Evolutionary conservation across 2,797 vertebrate genomes (phyloP).

Genomic region (Apogon talboti): DNA sequence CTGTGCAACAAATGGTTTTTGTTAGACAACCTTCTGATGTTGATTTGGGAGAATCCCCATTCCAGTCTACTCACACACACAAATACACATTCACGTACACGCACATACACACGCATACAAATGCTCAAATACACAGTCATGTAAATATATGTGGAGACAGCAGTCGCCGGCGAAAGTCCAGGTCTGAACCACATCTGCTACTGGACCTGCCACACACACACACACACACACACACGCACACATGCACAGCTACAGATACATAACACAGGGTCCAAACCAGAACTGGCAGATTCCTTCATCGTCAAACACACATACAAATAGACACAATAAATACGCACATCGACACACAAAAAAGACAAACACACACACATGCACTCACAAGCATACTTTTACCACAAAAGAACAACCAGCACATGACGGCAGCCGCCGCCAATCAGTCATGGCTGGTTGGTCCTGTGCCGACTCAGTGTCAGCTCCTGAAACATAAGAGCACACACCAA

Average conservation of each 20-base stretch:
- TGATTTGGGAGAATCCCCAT: constrained; percentile 83
- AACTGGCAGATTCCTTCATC: constrained; percentile 65
- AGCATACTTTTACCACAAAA: constrained; percentile 74
- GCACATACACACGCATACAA: constrained; percentile 33
- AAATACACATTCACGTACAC: not conserved
- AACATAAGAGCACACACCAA: constrained; percentile 74
- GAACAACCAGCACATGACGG: constrained; percentile 78
- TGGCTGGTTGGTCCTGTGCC: constrained; percentile 75
- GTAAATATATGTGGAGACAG: constrained; percentile 81
- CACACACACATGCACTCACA: constrained; percentile 34
- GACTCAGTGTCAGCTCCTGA: constrained; percentile 73
- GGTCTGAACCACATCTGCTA: constrained; percentile 82
- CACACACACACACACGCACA: constrained; percentile 35
- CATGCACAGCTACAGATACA: constrained; percentile 49
- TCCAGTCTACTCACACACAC: constrained; percentile 43
- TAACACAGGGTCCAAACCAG: constrained; percentile 67
- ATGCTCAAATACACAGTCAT: constrained; percentile 63
- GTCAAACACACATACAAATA: constrained; percentile 62
- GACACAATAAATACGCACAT: constrained; percentile 58
- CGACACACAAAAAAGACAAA: constrained; percentile 39
- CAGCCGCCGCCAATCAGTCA: constrained; percentile 80
- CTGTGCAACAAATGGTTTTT: constrained; percentile 85
- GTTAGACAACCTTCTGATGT: constrained; percentile 84
- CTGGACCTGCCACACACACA: constrained; percentile 74
- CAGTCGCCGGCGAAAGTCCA: constrained; percentile 71